Conservation (phyloP, 2,113 vertebrate genomes). For the Sclerurus mexicanus region DNA sequence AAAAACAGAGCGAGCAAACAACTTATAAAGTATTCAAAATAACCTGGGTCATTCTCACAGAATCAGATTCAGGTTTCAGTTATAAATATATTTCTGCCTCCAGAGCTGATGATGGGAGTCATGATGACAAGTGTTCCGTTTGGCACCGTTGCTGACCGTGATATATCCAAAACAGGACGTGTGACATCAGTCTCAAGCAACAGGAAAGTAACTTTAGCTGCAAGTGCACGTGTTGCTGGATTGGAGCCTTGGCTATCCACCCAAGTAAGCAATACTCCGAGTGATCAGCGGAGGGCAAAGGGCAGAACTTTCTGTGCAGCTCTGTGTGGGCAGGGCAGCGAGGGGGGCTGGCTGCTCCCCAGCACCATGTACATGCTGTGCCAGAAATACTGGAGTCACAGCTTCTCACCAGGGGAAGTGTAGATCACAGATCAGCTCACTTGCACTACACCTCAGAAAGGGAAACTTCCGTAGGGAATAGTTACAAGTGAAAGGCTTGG, state of each 20-base stretch:
- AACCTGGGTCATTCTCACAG: background rate
- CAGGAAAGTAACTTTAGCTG: background rate
- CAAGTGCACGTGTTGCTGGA: background rate
- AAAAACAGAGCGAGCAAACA: background rate
- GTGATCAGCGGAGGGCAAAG: background rate
- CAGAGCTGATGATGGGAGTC: background rate
- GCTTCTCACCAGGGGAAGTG: background rate
- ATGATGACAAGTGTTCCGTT: background rate
- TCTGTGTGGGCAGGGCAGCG: accelerated
- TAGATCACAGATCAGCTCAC: background rate
- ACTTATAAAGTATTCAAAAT: background rate
- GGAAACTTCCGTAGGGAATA: background rate
- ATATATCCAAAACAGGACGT: background rate
- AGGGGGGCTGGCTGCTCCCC: background rate
- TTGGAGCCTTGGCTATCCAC: background rate
- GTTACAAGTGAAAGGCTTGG: background rate
- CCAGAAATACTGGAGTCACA: background rate
- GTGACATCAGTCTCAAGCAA: background rate
- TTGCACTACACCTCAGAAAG: background rate
- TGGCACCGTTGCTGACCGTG: background rate
- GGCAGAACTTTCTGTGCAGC: background rate
- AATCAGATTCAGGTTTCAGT: background rate
- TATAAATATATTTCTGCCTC: background rate
- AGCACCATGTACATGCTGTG: accelerated
- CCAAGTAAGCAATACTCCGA: background rate